A percentile compares a stretch with the other conserved stretches of the same genome.
These are phyloP conservation scores for Spialia ferax DNA, from an alignment of 2,888 invertebrate genomes.

Conservation along the genomic window DNA sequence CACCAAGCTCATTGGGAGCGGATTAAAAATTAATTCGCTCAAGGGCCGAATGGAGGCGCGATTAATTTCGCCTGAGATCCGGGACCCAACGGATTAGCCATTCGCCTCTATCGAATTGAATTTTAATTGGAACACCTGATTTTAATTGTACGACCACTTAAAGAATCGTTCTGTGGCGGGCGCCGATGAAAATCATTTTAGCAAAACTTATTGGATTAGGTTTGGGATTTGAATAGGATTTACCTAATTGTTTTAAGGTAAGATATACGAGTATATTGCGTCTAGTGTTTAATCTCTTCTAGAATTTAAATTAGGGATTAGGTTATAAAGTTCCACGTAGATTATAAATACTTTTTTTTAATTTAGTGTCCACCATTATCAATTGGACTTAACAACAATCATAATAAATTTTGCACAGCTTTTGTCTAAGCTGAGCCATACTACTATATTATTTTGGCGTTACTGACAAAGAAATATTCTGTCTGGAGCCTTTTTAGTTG, in stretches of 20 bases:
- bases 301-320: not conserved
- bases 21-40: constrained; percentile 73
- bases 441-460: no score
- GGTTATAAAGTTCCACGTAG: not conserved
- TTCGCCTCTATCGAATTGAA: constrained; percentile 72
- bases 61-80: constrained; percentile 64
- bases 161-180: constrained; percentile 4
- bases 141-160: constrained; percentile 42
- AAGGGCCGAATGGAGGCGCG: constrained; percentile 59
- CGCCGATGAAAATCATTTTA: constrained; percentile 1
- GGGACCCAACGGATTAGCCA: constrained; percentile 60
- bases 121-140: constrained; percentile 77
- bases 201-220: not conserved
- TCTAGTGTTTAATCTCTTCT: not conserved
- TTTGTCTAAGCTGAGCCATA: no score
- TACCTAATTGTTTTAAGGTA: not conserved
- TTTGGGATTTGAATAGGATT: not conserved
- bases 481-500: no score
- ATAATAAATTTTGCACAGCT: no score
- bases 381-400: no score
- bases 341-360: no score
- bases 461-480: no score
- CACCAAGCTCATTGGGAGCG: constrained; percentile 47
- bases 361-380: no score
- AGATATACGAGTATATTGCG: not conserved